phyloP scores from a whole-genome alignment of 2,888 invertebrate species.

The Lagria hirta region DNA sequence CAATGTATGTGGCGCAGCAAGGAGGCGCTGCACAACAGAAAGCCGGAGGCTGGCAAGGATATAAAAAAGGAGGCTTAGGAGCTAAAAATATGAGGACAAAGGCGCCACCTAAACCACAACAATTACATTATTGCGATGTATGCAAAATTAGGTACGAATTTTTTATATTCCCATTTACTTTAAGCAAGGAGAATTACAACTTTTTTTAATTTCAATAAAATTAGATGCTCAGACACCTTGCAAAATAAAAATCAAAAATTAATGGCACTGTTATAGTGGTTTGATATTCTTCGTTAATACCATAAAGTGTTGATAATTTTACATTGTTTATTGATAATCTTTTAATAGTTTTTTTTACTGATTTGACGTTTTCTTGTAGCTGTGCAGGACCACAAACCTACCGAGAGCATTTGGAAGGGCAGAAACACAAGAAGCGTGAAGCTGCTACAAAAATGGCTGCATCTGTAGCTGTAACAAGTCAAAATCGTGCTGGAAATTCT shows the following conservation, averaged over 20 bases:
- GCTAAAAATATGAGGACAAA: slow-evolving; percentile 69
- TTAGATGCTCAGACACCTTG: slow-evolving; percentile 32
- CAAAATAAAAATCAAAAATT: too few relatives aligned
- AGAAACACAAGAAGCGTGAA: slow-evolving; percentile 99
- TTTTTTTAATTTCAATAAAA: slow-evolving; percentile 3
- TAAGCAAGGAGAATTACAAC: slow-evolving; percentile 31
- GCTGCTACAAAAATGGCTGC: slow-evolving; percentile 75
- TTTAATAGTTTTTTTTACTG: not conserved
- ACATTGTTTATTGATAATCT: slow-evolving; percentile 2
- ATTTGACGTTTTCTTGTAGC: slow-evolving; percentile 34
- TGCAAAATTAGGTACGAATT: slow-evolving; percentile 95
- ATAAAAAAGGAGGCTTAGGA: slow-evolving; percentile 62
- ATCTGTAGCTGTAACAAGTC: slow-evolving; percentile 63
- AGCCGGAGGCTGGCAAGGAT: slow-evolving; percentile 63
- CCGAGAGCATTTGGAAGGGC: slow-evolving; percentile 96
- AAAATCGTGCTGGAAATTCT: slow-evolving; percentile 67
- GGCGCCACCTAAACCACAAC: slow-evolving; percentile 87
- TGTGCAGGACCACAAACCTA: slow-evolving; percentile 68
- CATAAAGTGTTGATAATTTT: not conserved
- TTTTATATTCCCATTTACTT: not conserved
- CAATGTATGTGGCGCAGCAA: slow-evolving; percentile 90
- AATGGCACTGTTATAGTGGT: too few relatives aligned
- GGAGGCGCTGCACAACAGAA: slow-evolving; percentile 58
- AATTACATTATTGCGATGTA: slow-evolving; percentile 96
- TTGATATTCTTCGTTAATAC: slow-evolving; percentile 4